Base-by-base conservation (phyloP, 2,797 vertebrate genomes). In the Typhlichthys subterraneus region DNA sequence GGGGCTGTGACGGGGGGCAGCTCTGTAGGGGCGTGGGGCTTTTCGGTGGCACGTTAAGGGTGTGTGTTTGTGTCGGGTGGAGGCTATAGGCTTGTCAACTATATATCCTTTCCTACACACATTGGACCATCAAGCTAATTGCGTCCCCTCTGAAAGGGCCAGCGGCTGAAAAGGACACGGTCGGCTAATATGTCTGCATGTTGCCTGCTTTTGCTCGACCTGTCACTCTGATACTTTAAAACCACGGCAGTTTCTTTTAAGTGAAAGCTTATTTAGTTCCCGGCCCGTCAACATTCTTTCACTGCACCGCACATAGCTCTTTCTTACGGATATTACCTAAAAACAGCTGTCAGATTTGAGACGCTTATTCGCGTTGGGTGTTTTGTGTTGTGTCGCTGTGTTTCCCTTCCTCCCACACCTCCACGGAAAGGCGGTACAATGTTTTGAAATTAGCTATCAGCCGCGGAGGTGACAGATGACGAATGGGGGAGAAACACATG, bases 21-120 rank as follows among this genome's bases (percentile, higher is more conserved):
- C 80, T 80, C 86, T 74, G 70, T 73, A 62, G 81, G 79, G 83
- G 75, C 12, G 79, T 76, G 71, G 82, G 80, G 89, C 83, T 85
- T 83, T 92, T 91, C 89, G 88, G 89, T 87, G 78, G 77, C 73
- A 65, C 91, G 88, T 79, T 91, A 85, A 92, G 91, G 91, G 91
- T 89, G 90, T 91, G 85, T 83, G 1, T 5, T 6, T 38, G 5
- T 5, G 33, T 0, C 88, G 80, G 86, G 74, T 84, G 91, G 79
- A 81, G 70, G 84, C 74, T 63, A 85, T 89, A 88, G 85, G 75
- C 82, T 85, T 87, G 86, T 90, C 89, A 90, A 73, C 80, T 65
- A 70, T 63, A 72, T 72, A 46, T 53, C 82, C 78, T 76, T 81
- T 76, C 67, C 83, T 57, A 76, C 77, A 85, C 70, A 71, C 61